phyloP scores from a whole-genome alignment of 2,113 vertebrate species.

The Halcyon malimbica region DNA sequence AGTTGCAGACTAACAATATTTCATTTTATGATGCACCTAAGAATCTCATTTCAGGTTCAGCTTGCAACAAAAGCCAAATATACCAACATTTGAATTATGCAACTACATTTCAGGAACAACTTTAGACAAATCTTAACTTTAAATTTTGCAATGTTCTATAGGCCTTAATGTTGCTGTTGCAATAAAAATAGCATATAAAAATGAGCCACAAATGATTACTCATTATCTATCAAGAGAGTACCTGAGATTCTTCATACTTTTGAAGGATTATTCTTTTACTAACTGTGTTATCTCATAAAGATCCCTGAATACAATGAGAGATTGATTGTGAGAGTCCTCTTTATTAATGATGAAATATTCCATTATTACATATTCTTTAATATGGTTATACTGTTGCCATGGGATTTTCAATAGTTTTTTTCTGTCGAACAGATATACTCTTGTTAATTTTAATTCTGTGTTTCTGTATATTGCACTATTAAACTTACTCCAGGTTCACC shows the following conservation, averaged over 20 bases:
- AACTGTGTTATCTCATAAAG: background rate
- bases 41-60: background rate
- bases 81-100: background rate
- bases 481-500: background rate
- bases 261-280: background rate
- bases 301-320: background rate
- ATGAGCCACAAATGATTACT: background rate
- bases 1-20: background rate
- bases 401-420: background rate
- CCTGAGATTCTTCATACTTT: background rate
- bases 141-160: background rate
- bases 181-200: background rate
- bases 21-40: background rate
- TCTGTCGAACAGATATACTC: background rate
- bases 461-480: background rate
- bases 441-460: background rate
- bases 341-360: background rate
- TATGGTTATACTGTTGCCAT: background rate
- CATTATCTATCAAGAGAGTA: background rate
- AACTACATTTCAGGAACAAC: background rate
- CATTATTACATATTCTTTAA: background rate
- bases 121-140: slow-evolving; percentile 8
- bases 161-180: background rate
- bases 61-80: background rate
- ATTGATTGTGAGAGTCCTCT: background rate